Base-by-base conservation (phyloP, 2,888 invertebrate species). In the Acronicta psi region DNA sequence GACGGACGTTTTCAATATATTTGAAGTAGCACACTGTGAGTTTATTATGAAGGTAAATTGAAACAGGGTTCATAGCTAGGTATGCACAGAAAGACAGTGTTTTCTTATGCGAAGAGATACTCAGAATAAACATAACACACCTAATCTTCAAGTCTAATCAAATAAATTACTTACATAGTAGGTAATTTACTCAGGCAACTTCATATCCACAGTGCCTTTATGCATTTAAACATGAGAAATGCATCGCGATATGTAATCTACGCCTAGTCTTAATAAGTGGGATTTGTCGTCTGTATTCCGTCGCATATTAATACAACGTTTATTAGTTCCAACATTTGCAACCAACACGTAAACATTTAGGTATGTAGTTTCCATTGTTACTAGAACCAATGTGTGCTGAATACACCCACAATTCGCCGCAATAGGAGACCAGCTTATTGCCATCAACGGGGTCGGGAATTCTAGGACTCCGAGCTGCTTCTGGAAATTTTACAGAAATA, bases 161-260 rank as follows among this genome's bases (percentile, higher is more conserved):
- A 49, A 47, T 40, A 23, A 36, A 51, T 47, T 13, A 25, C 16
- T 14, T 11, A 11, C 38, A 18, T 49, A 17, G n/a, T 36, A 42
- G 14, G 31, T 16, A 68, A 14, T 25, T 46, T 47, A 47, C n/a
- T 17, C 41, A 46, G n/a, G 44, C 23, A 9, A 43, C 18, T 44
- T 18, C 9, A 38, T 64, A 38, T 44, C 20, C 9, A 14, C 11
- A 11, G 29, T 44, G 13, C 38, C 34, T 45, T 37, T 13, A 53
- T 40, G 23, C 31, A 61, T 44, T 38, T 53, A 37, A 40, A 47
- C 46, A 41, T 50, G 38, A 61, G 23, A 60, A 46, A 61, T 31
- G 36, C 42, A 46, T 53, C 20, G 31, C 38, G 42, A 54, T 41
- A 37, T 42, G 11, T 49, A 46, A 45, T 36, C 31, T 16, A 13